Base-by-base conservation (phyloP, 1,140 invertebrate genomes). In the Thrips palmi region DNA sequence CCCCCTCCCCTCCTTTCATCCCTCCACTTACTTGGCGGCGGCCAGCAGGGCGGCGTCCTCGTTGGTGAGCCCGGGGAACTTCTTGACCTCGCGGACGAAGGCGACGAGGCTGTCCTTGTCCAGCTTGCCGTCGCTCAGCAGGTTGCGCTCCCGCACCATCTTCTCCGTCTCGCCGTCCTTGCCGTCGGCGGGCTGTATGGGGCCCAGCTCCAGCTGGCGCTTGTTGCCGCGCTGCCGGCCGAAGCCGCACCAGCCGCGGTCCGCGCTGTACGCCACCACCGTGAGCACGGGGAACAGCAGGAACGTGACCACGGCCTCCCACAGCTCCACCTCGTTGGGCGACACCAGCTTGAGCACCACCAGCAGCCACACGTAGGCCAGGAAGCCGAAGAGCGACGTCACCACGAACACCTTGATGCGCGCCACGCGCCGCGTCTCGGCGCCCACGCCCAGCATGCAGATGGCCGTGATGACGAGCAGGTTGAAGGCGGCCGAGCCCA, bases 401-500 rank as follows among this genome's bases (percentile, higher is more conserved):
- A 71, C 56, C 3, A 56, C 52, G 47, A 74, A 74, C 28, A 74
- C 71, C 53, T 62, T 70, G 18, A 72, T 56, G 12, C 55, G 46
- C 11, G 56, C 54, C 33, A 74, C 67, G 19, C 53, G 47, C 37
- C 66, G 52, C 0, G 50, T 55, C 49, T 72, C 66, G 3, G 49
- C 47, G 1, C 66, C 61, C 15, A 75, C 59, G 12, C 54, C 51
- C 4, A 68, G 44, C n/a, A 74, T 56, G 44, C 71, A 74, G 3
- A 74, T 55, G 8, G 58, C 68, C 1, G 58, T 63, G 39, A 74
- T 74, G 34, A 63, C 59, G 20, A 74, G 50, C 17, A 74, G 53
- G 49, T 74, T 74, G 51, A 72, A 74, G 32, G 70, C 71, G 11
- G 71, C 70, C 2, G 70, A 73, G 12, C 71, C 71, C n/a, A 75